phyloP scores from a whole-genome alignment of 2,113 vertebrate genomes.

The Crotalus viridis region DNA sequence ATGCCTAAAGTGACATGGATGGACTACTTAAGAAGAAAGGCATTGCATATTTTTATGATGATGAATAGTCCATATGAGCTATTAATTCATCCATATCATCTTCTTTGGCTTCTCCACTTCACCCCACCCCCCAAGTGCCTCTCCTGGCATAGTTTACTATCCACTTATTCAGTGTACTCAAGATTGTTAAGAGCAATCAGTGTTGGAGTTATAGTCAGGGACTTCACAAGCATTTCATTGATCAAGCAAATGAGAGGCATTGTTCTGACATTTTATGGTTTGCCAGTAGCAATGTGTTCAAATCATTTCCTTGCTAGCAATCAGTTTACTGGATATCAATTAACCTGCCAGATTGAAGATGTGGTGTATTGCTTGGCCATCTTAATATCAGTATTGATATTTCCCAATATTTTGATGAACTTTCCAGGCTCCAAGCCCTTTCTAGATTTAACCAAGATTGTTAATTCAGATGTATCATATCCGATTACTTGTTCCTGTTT shows the following conservation, averaged over 20 bases:
- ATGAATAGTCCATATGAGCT: too few species aligned
- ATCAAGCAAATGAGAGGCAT: not conserved
- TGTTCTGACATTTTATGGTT: not conserved
- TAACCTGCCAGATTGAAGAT: not conserved
- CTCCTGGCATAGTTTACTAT: too few species aligned
- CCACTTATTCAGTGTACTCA: not conserved
- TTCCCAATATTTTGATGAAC: not conserved
- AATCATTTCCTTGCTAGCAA: not conserved
- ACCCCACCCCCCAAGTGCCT: not conserved
- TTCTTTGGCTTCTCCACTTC: not conserved
- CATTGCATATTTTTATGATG: not conserved
- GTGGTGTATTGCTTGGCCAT: not conserved
- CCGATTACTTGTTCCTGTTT: not conserved
- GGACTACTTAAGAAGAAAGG: not conserved
- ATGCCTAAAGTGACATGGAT: not conserved
- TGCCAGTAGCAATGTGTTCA: not conserved
- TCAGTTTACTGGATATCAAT: not conserved
- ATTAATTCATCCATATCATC: not conserved
- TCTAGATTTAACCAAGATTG: not conserved
- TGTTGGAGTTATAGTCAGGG: not conserved
- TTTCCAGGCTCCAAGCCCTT: not conserved
- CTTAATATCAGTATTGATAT: not conserved
- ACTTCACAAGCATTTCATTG: not conserved
- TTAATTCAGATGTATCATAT: not conserved
- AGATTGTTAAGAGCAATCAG: not conserved